Base-by-base conservation (phyloP, 2,888 invertebrate genomes). In the Agriotes lineatus region DNA sequence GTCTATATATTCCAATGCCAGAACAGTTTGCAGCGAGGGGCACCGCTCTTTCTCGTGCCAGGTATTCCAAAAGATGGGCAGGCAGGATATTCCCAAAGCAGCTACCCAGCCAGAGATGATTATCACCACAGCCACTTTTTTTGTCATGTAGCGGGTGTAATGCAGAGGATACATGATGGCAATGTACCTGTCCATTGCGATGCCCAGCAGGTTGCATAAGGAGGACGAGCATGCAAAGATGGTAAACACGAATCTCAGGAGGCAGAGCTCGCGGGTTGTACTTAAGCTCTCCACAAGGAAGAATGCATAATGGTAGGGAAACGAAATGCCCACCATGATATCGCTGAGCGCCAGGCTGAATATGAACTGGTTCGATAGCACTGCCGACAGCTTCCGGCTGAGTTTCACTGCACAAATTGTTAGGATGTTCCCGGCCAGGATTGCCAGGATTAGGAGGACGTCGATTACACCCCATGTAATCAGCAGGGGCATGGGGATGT, bases 161-260 rank as follows among this genome's bases (percentile, higher is more conserved):
- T 91, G 91, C 73, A 94, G 85, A 7, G 94, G 93, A 83, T 93
- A 90, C 48, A 94, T 88, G 76, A 94, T 92, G 0, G 93, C 93
- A 75, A 93, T 88, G 81, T 93, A 94, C 76, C 92, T 88, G 85
- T 94, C 94, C 69, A 92, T 87, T 25, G 94, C 94, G 74, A 94
- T 93, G 54, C 91, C 89, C 78, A 93, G 90, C 74, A 94, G 87
- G 82, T 93, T 94, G 85, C 90, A 90, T 77, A 94, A 91, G 74
- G 93, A 94, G 56, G 92, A 93, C 76, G 91, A 89, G 80, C 93
- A 93, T 70, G 93, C 93, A 79, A 93, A 87, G 74, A 90, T 90
- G 73, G 92, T 90, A 60, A 93, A 85, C 61, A 92, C 91, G 84
- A 93, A 94, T 75, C 92, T 85, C 80, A 92, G 85, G 52, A 94